Evolutionary conservation across 2,797 vertebrate species (phyloP).

Genomic region (Melanotaenia pygmaea): DNA sequence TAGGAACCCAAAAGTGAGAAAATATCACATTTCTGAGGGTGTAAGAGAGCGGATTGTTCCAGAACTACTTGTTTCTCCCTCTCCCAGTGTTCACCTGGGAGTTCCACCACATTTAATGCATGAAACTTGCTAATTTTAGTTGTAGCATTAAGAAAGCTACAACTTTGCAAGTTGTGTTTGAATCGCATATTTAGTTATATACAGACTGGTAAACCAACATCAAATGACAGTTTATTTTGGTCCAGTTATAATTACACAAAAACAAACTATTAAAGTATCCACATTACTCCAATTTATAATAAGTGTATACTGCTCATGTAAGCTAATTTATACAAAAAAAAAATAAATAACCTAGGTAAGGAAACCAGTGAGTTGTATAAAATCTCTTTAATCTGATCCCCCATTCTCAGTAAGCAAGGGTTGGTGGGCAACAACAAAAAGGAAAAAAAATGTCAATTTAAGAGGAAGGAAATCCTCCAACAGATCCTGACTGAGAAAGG

Average conservation of each 20-base stretch:
- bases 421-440: neutral
- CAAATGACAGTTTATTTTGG: too few relatives aligned
- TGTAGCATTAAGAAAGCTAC: too few relatives aligned
- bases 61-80: too few relatives aligned
- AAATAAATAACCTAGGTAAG: neutral
- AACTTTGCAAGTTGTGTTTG: too few relatives aligned
- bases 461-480: neutral
- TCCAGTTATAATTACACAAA: neutral
- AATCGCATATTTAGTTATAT: too few relatives aligned
- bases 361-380: neutral
- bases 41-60: too few relatives aligned
- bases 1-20: too few relatives aligned
- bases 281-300: neutral
- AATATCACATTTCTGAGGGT: too few relatives aligned
- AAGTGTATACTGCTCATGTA: neutral
- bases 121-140: too few relatives aligned
- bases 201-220: too few relatives aligned
- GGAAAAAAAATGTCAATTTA: neutral
- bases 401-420: neutral
- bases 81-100: too few relatives aligned
- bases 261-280: neutral
- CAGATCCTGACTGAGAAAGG: neutral
- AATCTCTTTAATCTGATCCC: neutral
- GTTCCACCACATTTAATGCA: too few relatives aligned
- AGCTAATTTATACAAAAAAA: neutral